A percentile compares a stretch with the other conserved stretches of the same genome.
Evolutionary conservation across 1,140 invertebrate species (phyloP).

Genomic region (Lasaia peninsularis): DNA sequence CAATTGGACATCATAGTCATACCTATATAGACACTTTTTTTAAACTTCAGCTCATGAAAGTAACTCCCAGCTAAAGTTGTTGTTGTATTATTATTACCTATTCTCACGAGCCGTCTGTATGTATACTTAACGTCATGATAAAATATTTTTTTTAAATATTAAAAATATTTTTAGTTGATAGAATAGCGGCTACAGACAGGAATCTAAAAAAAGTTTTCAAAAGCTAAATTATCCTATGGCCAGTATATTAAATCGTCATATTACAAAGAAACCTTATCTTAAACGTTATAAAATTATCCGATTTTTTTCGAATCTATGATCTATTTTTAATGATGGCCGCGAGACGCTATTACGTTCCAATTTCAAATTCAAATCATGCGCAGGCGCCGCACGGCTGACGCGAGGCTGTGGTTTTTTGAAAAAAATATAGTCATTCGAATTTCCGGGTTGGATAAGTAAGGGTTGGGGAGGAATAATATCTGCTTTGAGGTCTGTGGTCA

Average conservation of each 20-base stretch:
- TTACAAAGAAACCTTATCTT: constrained; percentile 4
- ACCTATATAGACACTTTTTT: too few relatives aligned
- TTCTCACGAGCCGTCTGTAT: too few relatives aligned
- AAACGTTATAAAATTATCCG: constrained; percentile 46
- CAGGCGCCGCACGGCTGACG: constrained; percentile 44
- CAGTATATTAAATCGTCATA: constrained; percentile 7
- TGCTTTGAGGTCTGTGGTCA: constrained; percentile 14
- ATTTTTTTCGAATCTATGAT: constrained; percentile 47
- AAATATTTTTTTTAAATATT: too few relatives aligned
- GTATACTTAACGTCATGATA: too few relatives aligned
- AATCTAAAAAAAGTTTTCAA: background rate
- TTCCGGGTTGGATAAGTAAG: constrained; percentile 37
- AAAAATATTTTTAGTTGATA: too few relatives aligned
- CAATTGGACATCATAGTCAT: too few relatives aligned
- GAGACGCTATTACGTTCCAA: constrained; percentile 45
- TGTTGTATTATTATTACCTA: too few relatives aligned
- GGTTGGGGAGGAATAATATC: constrained; percentile 9
- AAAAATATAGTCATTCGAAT: constrained; percentile 46
- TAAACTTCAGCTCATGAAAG: too few relatives aligned
- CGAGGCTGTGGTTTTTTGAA: constrained; percentile 40
- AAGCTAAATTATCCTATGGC: background rate
- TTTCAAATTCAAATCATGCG: constrained; percentile 51
- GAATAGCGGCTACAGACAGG: background rate
- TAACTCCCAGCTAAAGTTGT: too few relatives aligned
- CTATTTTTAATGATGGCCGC: constrained; percentile 55